phyloP scores from a whole-genome alignment of 1,140 invertebrate species.

The Apis mellifera region Amel_HAv3.1 CM009938.2:7587501-7588000 shows the following conservation, averaged over 20 bases:
- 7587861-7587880: not conserved
- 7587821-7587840: conserved; percentile 49
- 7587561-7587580: not conserved
- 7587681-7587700: conserved; percentile 37
- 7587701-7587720: conserved; percentile 6
- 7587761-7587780: not conserved
- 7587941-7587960: not conserved
- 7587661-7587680: conserved; percentile 6
- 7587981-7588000: not conserved
- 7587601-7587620: too few relatives aligned
- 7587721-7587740: conserved; percentile 10
- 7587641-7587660: not conserved
- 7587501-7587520: not conserved
- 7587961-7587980: not conserved
- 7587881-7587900: not conserved
- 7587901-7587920: not conserved
- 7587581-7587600: not conserved
- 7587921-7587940: not conserved
- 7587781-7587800: conserved; percentile 41
- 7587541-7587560: not conserved
- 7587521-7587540: conserved; percentile 10
- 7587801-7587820: conserved; percentile 45
- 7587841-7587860: conserved; percentile 27
- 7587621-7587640: not conserved
- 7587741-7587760: conserved; percentile 33